Evolutionary conservation across 2,888 invertebrate genomes (phyloP).

Genomic region (Pammene fasciana): DNA sequence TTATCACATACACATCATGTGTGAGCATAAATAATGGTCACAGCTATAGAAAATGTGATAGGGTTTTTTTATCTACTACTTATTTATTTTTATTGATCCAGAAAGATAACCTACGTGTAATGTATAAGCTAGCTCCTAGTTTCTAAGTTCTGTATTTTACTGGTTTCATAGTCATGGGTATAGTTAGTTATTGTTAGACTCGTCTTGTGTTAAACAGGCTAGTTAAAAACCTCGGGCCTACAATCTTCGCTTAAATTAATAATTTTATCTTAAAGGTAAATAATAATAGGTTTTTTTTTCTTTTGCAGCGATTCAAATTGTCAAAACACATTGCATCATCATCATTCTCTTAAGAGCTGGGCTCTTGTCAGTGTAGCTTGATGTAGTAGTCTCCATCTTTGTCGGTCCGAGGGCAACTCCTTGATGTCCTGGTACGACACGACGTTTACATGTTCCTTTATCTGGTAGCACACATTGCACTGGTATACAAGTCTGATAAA

Average conservation of each 20-base stretch:
- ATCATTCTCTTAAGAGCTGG: too few relatives aligned
- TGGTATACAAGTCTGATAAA: not conserved
- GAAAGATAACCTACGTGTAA: not conserved
- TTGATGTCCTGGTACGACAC: too few relatives aligned
- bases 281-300: too few relatives aligned
- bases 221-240: not conserved
- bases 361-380: too few relatives aligned
- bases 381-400: too few relatives aligned
- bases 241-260: not conserved
- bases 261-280: not conserved
- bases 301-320: too few relatives aligned
- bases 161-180: constrained; percentile 13
- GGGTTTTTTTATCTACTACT: constrained; percentile 2
- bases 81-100: not conserved
- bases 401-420: too few relatives aligned
- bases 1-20: constrained; percentile 24
- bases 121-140: not conserved
- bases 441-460: too few relatives aligned
- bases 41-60: not conserved
- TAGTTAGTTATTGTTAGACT: constrained; percentile 1
- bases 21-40: constrained; percentile 19
- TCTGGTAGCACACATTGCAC: too few relatives aligned
- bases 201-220: constrained; percentile 4
- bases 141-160: constrained; percentile 2
- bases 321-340: too few relatives aligned